Conservation (phyloP, 1,140 invertebrate genomes). For the Drosophila parvula region DNA sequence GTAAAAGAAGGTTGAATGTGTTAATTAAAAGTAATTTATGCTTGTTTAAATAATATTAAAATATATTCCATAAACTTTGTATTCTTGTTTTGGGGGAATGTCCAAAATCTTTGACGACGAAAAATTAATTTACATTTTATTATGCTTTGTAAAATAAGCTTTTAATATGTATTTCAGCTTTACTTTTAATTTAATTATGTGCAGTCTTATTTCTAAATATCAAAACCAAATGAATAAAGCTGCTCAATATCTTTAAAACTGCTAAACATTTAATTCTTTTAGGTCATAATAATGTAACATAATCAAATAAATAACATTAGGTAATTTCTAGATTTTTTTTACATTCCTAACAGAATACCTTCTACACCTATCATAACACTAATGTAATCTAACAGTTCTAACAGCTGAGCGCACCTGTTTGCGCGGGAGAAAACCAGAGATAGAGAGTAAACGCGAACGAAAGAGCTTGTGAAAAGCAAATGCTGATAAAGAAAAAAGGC, state of each 20-base stretch:
- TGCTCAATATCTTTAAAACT: too few relatives aligned
- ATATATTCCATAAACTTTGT: not conserved
- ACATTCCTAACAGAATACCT: not conserved
- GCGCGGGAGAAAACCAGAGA: not conserved
- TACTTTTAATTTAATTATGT: too few relatives aligned
- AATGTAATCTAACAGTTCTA: slow-evolving; percentile 6
- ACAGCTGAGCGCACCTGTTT: slow-evolving; percentile 23
- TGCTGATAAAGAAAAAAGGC: slow-evolving; percentile 19
- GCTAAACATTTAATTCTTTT: not conserved
- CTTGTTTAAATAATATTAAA: not conserved
- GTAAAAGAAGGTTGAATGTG: not conserved
- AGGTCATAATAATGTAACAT: not conserved
- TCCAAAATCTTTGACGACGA: not conserved
- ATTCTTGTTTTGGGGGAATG: not conserved
- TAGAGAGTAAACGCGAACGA: not conserved
- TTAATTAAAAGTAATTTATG: not conserved
- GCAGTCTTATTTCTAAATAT: too few relatives aligned
- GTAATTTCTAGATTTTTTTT: not conserved
- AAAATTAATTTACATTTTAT: not conserved
- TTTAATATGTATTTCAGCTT: too few relatives aligned
- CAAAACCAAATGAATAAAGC: too few relatives aligned
- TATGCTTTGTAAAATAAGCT: too few relatives aligned
- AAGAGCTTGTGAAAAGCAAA: slow-evolving; percentile 18
- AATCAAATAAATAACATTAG: not conserved
- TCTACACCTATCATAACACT: not conserved